Percentiles rank a stretch among this genome's conserved stretches.
These are phyloP conservation scores for Gadopsis marmoratus DNA, from an alignment of 2,797 vertebrate species.

Conservation along the genomic window DNA sequence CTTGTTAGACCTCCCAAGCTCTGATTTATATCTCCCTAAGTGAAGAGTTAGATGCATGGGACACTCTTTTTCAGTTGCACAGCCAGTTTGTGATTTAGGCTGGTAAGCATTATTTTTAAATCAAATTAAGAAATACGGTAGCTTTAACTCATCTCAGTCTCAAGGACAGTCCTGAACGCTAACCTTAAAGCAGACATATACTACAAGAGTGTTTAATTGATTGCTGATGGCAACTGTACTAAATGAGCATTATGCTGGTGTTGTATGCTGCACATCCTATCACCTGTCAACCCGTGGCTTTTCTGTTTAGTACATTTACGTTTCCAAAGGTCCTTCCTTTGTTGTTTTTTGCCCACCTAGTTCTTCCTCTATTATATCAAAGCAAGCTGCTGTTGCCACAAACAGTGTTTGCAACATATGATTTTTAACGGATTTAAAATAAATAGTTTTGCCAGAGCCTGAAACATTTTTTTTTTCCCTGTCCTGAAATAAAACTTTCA, in stretches of 20 bases:
- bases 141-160: constrained; percentile 28
- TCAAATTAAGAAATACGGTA: neutral
- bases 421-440: neutral
- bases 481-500: constrained; percentile 15
- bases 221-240: neutral
- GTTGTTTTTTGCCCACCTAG: neutral
- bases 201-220: constrained; percentile 10
- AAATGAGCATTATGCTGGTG: neutral
- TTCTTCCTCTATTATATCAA: neutral
- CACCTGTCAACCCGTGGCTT: neutral
- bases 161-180: neutral
- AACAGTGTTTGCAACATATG: neutral
- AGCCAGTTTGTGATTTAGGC: constrained; percentile 26
- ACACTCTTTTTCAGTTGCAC: constrained; percentile 4
- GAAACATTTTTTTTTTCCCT: neutral
- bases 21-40: constrained; percentile 28
- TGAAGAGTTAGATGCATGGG: constrained; percentile 13
- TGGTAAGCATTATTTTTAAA: constrained; percentile 24
- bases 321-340: constrained; percentile 4
- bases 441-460: neutral
- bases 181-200: constrained; percentile 16
- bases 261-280: neutral
- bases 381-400: constrained; percentile 14
- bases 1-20: constrained; percentile 4
- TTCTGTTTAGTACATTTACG: neutral